phyloP scores from a whole-genome alignment of 2,113 vertebrate species.

The Rhinichthys klamathensis region DNA sequence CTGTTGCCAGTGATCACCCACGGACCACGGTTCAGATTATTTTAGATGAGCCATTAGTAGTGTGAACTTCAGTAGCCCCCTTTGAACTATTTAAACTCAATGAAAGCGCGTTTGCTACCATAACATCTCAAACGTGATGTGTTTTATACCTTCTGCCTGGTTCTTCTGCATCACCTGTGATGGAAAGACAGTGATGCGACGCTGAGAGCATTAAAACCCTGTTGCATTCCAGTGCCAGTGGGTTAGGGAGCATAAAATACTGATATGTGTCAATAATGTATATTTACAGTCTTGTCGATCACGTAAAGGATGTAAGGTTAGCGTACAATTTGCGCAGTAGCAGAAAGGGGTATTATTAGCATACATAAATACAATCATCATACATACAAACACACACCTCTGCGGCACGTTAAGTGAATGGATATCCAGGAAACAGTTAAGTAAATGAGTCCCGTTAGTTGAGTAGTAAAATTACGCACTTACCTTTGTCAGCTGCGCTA shows the following conservation, averaged over 20 bases:
- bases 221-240: conserved; percentile 15
- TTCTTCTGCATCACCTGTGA: conserved; percentile 24
- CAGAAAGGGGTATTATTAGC: neutral
- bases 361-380: neutral
- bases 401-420: neutral
- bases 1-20: neutral
- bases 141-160: neutral
- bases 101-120: neutral
- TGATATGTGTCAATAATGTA: neutral
- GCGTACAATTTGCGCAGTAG: neutral
- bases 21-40: neutral
- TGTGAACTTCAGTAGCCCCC: neutral
- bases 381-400: neutral
- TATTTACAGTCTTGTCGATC: neutral
- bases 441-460: neutral
- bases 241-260: neutral
- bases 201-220: neutral
- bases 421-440: neutral
- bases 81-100: conserved; percentile 7
- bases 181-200: neutral
- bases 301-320: neutral
- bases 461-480: conserved; percentile 46
- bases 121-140: neutral
- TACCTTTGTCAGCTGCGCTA: conserved; percentile 99
- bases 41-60: neutral